Evolutionary conservation across 2,797 vertebrate genomes (phyloP).

Genomic region (Chromobotia macracanthus): DNA sequence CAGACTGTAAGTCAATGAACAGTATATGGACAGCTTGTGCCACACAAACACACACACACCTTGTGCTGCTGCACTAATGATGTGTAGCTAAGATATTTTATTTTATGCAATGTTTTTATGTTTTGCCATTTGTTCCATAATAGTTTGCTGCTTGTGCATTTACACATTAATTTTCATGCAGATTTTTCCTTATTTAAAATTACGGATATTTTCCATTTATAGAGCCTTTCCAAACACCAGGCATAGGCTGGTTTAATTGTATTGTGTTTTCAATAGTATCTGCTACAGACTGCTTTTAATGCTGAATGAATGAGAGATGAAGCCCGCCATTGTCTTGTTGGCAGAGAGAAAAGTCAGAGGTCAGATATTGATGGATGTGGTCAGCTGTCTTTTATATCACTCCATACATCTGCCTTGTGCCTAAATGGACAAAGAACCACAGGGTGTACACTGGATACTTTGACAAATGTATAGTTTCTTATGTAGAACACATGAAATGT

Average conservation of each 20-base stretch:
- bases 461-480: slow-evolving; percentile 53
- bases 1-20: too few species aligned
- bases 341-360: slow-evolving; percentile 48
- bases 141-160: too few species aligned
- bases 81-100: too few species aligned
- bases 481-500: neutral
- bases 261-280: neutral
- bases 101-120: neutral
- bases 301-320: slow-evolving; percentile 3
- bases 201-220: neutral
- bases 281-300: neutral
- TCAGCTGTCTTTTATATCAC: slow-evolving; percentile 67
- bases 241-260: neutral
- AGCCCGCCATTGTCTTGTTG: slow-evolving; percentile 24
- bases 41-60: too few species aligned
- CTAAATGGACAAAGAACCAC: slow-evolving; percentile 55
- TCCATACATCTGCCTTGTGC: slow-evolving; percentile 57
- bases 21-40: too few species aligned
- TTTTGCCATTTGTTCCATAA: neutral
- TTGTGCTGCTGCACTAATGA: too few species aligned
- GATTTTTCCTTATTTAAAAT: too few species aligned
- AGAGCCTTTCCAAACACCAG: neutral
- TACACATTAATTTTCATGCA: too few species aligned
- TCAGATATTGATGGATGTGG: slow-evolving; percentile 69
- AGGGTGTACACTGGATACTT: slow-evolving; percentile 16